A percentile compares a stretch with the other conserved stretches of the same genome.
These are phyloP conservation scores for Zaprionus bogoriensis DNA, from an alignment of 2,888 invertebrate genomes.

Conservation along the genomic window DNA sequence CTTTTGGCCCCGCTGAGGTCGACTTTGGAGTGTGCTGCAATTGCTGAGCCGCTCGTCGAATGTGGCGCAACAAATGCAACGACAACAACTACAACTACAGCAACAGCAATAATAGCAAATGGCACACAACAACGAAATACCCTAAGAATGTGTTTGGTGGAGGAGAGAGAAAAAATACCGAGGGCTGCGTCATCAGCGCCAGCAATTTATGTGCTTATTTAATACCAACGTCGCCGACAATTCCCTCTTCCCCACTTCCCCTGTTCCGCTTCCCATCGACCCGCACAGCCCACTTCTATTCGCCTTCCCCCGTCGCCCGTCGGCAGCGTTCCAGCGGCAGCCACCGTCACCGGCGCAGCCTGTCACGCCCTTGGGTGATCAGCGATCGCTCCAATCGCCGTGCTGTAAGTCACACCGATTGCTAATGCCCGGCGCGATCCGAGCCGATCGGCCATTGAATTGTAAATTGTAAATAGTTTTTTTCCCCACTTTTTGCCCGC, in stretches of 20 bases:
- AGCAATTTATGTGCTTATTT: conserved; percentile 67
- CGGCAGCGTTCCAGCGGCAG: background rate
- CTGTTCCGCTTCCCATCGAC: background rate
- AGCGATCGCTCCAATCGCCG: conserved; percentile 35
- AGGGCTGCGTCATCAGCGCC: conserved; percentile 59
- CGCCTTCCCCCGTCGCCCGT: background rate
- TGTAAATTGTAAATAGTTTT: conserved; percentile 58
- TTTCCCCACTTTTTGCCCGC: background rate
- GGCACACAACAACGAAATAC: conserved; percentile 17
- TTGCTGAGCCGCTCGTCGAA: background rate
- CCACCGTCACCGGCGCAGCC: background rate
- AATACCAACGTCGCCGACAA: conserved; percentile 36
- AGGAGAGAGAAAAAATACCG: conserved; percentile 22
- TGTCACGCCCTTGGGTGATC: conserved; percentile 41
- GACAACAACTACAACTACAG: background rate
- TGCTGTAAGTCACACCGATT: conserved; percentile 70
- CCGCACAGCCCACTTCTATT: conserved; percentile 5
- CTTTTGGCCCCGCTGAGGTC: background rate
- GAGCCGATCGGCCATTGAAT: conserved; percentile 61
- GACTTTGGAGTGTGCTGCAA: conserved; percentile 3
- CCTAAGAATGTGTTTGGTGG: conserved; percentile 40
- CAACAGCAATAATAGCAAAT: conserved; percentile 12
- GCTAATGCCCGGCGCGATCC: conserved; percentile 42
- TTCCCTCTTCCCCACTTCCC: background rate
- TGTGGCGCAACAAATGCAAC: background rate